Conservation (phyloP, 35 echinoderm and acorn worm species). For the Lytechinus variegatus region DNA sequence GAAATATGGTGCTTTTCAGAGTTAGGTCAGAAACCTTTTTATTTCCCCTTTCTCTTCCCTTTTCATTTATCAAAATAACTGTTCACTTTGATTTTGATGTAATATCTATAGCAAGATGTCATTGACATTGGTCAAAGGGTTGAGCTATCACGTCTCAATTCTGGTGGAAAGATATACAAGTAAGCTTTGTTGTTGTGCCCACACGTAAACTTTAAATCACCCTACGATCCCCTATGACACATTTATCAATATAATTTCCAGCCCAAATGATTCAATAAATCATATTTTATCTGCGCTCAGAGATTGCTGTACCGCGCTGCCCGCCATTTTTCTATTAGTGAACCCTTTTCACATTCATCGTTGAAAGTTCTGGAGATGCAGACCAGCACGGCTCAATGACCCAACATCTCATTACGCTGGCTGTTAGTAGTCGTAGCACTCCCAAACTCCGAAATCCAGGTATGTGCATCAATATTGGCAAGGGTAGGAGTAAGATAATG, state of each 20-base stretch:
- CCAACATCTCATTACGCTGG: background rate
- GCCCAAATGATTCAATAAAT: slow-evolving; percentile 55
- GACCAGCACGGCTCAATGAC: background rate
- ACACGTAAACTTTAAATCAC: slow-evolving; percentile 54
- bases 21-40: background rate
- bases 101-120: slow-evolving; percentile 1
- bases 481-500: background rate
- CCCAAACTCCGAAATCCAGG: background rate
- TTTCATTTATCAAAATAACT: background rate
- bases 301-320: slow-evolving; percentile 40
- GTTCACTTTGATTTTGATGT: background rate
- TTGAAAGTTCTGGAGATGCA: background rate
- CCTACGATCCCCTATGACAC: slow-evolving; percentile 42
- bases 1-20: background rate
- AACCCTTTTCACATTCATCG: background rate
- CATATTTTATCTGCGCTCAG: slow-evolving; percentile 47
- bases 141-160: slow-evolving; percentile 12
- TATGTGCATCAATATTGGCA: background rate
- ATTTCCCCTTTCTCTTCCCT: background rate
- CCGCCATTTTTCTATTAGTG: slow-evolving; percentile 28
- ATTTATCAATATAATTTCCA: slow-evolving; percentile 57
- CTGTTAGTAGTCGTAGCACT: background rate
- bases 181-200: slow-evolving; percentile 44
- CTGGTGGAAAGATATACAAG: background rate
- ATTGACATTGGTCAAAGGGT: slow-evolving; percentile 28